Evolutionary conservation across 2,888 invertebrate species (phyloP).

Genomic region (Drosophila kanekoi): DNA sequence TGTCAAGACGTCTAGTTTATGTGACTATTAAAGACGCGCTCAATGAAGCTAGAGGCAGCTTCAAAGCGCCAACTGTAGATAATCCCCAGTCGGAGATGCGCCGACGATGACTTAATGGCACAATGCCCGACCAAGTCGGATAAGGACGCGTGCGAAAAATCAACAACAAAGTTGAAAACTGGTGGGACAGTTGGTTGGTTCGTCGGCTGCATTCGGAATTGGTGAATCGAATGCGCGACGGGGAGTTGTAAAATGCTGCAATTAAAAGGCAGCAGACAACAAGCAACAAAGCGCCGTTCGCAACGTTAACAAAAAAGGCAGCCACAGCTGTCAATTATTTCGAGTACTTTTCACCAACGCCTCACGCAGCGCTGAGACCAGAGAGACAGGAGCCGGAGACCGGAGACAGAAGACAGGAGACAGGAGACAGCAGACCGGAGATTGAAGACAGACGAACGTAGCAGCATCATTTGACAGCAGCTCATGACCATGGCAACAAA

Average conservation of each 20-base stretch:
- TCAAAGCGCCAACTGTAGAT: constrained; percentile 36
- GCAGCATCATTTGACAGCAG: constrained; percentile 57
- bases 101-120: constrained; percentile 62
- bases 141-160: constrained; percentile 58
- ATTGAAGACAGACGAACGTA: constrained; percentile 33
- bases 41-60: constrained; percentile 28
- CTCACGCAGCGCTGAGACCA: constrained; percentile 69
- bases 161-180: constrained; percentile 60
- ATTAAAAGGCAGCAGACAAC: constrained; percentile 71
- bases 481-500: constrained; percentile 47
- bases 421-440: constrained; percentile 19
- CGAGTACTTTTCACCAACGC: constrained; percentile 83
- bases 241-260: constrained; percentile 78
- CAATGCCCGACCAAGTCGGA: constrained; percentile 49
- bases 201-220: constrained; percentile 22
- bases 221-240: constrained; percentile 47
- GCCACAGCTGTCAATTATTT: constrained; percentile 82
- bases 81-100: constrained; percentile 46
- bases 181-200: constrained; percentile 20
- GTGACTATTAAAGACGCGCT: constrained; percentile 54
- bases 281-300: constrained; percentile 54
- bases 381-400: constrained; percentile 1
- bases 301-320: constrained; percentile 77
- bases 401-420: not conserved
- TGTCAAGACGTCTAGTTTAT: constrained; percentile 61